phyloP scores from a whole-genome alignment of 92 coral and sea anemone species.

The Nematostella vectensis region DNA sequence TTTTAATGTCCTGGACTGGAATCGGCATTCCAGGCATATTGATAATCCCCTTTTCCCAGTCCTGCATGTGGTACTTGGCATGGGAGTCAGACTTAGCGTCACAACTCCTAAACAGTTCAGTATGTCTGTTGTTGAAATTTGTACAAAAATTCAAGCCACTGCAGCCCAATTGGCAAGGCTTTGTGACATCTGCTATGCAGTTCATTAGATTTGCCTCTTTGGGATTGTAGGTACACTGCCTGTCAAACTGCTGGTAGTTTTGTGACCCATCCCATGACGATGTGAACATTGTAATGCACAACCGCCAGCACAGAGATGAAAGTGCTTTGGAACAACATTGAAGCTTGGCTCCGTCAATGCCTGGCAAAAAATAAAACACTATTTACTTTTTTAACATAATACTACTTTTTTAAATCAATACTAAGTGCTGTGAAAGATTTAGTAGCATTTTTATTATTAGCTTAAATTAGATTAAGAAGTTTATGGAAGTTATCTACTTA shows the following conservation, averaged over 20 bases:
- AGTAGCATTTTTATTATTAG: no score
- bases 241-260: constrained; percentile 51
- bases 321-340: constrained; percentile 85
- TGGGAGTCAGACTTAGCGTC: constrained; percentile 46
- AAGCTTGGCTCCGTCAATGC: constrained; percentile 67
- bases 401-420: no score
- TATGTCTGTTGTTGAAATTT: constrained; percentile 91
- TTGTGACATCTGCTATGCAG: constrained; percentile 85
- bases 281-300: constrained; percentile 60
- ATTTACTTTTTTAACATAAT: neutral
- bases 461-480: no score
- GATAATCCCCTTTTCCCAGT: constrained; percentile 76
- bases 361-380: constrained; percentile 20
- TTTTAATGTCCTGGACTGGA: constrained; percentile 79
- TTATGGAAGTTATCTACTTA: no score
- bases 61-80: constrained; percentile 82
- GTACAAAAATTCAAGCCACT: constrained; percentile 78
- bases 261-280: constrained; percentile 44
- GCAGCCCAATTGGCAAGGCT: constrained; percentile 88
- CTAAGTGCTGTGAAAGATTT: no score
- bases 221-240: constrained; percentile 50
- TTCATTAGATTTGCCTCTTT: constrained; percentile 60
- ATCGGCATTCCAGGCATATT: constrained; percentile 63
- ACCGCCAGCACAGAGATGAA: constrained; percentile 44
- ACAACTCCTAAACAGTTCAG: constrained; percentile 93